Evolutionary conservation across 2,797 vertebrate species (phyloP).

Genomic region (Florisuga fusca): DNA sequence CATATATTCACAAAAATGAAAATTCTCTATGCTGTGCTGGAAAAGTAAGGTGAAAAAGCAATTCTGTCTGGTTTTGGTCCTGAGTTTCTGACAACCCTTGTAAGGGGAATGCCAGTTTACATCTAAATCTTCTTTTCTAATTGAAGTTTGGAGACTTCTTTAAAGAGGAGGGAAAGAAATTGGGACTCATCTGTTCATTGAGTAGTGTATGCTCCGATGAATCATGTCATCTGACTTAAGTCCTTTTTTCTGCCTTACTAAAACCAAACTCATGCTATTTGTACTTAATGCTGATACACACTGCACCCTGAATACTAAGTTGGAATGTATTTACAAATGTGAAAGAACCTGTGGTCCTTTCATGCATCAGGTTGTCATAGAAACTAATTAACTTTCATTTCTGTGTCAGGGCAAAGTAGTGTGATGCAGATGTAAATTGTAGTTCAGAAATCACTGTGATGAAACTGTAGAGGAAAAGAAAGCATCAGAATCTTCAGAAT

Average conservation of each 20-base stretch:
- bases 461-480: conserved; percentile 54
- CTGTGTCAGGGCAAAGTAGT: conserved; percentile 77
- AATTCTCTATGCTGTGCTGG: neutral
- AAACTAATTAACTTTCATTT: conserved; percentile 85
- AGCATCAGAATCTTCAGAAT: conserved; percentile 65
- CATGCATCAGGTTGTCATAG: conserved; percentile 80
- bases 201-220: conserved; percentile 48
- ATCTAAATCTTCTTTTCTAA: neutral
- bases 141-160: conserved; percentile 47
- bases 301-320: conserved; percentile 75
- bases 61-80: neutral
- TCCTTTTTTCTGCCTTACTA: conserved; percentile 65
- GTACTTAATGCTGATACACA: conserved; percentile 71
- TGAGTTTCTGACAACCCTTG: neutral
- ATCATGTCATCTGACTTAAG: conserved; percentile 68
- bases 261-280: conserved; percentile 76
- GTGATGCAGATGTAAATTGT: conserved; percentile 77
- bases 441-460: conserved; percentile 71
- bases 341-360: conserved; percentile 77
- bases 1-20: neutral
- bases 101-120: neutral
- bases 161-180: conserved; percentile 34
- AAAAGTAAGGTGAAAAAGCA: neutral
- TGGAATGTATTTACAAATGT: conserved; percentile 76
- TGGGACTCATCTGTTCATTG: conserved; percentile 57